Conservation (phyloP, 2,888 invertebrate genomes). For the Diaphora mendica region DNA sequence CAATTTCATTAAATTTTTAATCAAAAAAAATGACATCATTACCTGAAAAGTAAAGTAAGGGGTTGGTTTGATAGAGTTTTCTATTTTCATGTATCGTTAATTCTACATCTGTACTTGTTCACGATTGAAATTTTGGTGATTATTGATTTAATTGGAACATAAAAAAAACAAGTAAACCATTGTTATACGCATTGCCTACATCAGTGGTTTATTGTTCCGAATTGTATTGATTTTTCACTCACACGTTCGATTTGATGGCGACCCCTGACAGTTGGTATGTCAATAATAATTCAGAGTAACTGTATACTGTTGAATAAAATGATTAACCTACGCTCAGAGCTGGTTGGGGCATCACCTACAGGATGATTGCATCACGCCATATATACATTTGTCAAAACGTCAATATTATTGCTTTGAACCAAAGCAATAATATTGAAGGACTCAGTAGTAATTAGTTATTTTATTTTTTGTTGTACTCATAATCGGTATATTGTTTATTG, state of each 20-base stretch:
- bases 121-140: neutral
- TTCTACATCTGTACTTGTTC: neutral
- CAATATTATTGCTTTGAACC: no score
- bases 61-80: neutral
- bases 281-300: constrained; percentile 83
- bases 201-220: constrained; percentile 1
- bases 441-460: constrained; percentile 17
- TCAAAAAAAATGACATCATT: neutral
- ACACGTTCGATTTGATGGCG: constrained; percentile 68
- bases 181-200: neutral
- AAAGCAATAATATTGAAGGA: constrained; percentile 16
- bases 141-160: neutral
- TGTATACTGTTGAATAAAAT: constrained; percentile 84
- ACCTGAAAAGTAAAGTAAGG: neutral
- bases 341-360: constrained; percentile 51
- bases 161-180: neutral
- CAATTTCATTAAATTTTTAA: no score
- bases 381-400: constrained; percentile 43
- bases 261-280: constrained; percentile 80
- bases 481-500: neutral
- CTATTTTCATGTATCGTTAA: neutral
- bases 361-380: constrained; percentile 48
- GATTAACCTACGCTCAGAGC: constrained; percentile 77
- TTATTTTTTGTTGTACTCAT: constrained; percentile 21
- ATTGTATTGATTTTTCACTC: constrained; percentile 76